Evolutionary conservation across 2,113 vertebrate species (phyloP).

Genomic region (Triplophysa dalaica): DNA sequence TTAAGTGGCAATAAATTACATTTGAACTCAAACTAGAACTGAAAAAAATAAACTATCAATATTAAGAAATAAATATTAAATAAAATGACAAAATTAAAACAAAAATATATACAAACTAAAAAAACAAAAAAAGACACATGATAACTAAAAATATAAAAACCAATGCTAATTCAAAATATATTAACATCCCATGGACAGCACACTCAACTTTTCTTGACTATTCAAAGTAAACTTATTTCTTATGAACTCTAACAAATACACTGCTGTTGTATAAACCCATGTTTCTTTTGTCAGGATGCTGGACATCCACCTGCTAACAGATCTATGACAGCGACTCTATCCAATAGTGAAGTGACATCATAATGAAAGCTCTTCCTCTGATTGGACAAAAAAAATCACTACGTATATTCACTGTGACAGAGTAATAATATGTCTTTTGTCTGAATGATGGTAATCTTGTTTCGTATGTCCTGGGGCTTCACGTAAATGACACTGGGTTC

Average conservation of each 20-base stretch:
- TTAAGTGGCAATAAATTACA: no score
- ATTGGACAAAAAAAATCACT: constrained; percentile 62
- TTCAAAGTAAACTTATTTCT: constrained; percentile 1
- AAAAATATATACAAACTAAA: no score
- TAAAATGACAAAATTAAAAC: no score
- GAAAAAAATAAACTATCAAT: no score
- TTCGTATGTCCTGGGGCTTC: constrained; percentile 70
- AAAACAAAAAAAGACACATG: no score
- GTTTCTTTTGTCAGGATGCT: constrained; percentile 10
- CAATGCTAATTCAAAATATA: no score
- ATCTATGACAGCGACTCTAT: constrained; percentile 58
- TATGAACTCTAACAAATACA: background rate
- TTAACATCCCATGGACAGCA: no score
- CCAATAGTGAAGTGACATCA: constrained; percentile 61
- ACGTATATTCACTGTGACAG: constrained; percentile 72
- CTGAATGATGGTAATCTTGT: constrained; percentile 74
- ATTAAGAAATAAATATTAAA: no score
- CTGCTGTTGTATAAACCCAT: background rate
- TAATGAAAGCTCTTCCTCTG: constrained; percentile 56
- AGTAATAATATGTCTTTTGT: constrained; percentile 75
- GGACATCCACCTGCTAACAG: constrained; percentile 42
- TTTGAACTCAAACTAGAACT: no score
- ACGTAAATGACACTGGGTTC: constrained; percentile 71
- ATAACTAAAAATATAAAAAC: no score
- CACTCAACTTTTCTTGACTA: background rate